Conservation (phyloP, 2,797 vertebrate genomes). For the Leptatherina wallacei region DNA sequence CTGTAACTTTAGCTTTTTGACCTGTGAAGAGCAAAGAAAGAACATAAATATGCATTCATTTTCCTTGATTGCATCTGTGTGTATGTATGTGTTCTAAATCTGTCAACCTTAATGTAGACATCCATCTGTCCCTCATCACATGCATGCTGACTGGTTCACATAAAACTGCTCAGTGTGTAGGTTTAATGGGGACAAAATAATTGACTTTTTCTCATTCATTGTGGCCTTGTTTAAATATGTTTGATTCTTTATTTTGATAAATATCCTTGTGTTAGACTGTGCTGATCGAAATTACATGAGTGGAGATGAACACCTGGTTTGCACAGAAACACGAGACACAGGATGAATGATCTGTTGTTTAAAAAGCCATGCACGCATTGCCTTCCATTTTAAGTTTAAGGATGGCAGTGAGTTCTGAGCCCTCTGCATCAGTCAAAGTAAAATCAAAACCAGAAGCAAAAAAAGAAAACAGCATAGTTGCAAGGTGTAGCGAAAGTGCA, state of each 20-base stretch:
- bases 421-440: neutral
- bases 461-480: neutral
- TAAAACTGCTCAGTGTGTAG: slow-evolving; percentile 8
- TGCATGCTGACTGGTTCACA: slow-evolving; percentile 29
- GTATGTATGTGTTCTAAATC: slow-evolving; percentile 69
- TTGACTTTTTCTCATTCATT: slow-evolving; percentile 6
- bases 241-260: slow-evolving; percentile 9
- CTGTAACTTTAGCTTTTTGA: slow-evolving; percentile 36
- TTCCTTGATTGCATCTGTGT: slow-evolving; percentile 73
- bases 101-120: slow-evolving; percentile 65
- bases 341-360: neutral
- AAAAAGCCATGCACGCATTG: neutral
- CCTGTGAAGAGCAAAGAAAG: slow-evolving; percentile 25
- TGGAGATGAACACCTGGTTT: slow-evolving; percentile 10
- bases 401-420: neutral
- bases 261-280: slow-evolving; percentile 19
- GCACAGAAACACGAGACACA: neutral
- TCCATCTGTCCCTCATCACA: slow-evolving; percentile 61
- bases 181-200: neutral
- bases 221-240: neutral
- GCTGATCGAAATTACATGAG: slow-evolving; percentile 7
- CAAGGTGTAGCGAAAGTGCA: neutral
- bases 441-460: neutral
- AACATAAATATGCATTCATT: slow-evolving; percentile 49
- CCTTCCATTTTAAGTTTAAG: neutral